Evolutionary conservation across 2,797 vertebrate species (phyloP).

Genomic region (Sardinella longiceps): DNA sequence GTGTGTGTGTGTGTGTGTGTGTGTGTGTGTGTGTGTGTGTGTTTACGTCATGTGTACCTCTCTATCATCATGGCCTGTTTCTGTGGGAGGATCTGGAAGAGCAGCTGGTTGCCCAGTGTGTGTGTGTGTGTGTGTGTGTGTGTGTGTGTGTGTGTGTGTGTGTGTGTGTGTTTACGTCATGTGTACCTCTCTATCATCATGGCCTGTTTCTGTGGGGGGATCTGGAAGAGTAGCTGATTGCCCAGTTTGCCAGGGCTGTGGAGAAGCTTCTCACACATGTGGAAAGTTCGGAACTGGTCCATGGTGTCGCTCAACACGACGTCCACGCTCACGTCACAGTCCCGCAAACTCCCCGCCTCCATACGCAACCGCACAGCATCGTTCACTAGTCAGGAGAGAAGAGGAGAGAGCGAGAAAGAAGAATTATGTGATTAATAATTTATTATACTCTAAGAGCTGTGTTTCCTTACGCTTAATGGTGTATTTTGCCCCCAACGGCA

Average conservation of each 20-base stretch:
- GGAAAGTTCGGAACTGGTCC: conserved; percentile 80
- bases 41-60: conserved; percentile 56
- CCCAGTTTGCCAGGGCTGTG: conserved; percentile 73
- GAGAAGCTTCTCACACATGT: conserved; percentile 76
- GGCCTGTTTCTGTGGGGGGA: conserved; percentile 70
- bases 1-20: no score
- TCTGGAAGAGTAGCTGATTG: conserved; percentile 78
- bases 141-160: background rate
- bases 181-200: conserved; percentile 75
- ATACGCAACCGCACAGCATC: conserved; percentile 68
- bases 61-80: conserved; percentile 74
- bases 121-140: no score
- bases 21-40: conserved; percentile 3
- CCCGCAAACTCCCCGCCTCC: conserved; percentile 67
- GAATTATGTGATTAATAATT: background rate
- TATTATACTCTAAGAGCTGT: background rate
- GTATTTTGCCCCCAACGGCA: no score
- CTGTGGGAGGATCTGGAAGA: conserved; percentile 75
- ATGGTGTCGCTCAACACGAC: conserved; percentile 78
- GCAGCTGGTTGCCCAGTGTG: conserved; percentile 78
- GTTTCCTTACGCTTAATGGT: background rate
- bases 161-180: background rate
- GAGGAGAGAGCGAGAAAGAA: background rate
- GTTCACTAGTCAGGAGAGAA: conserved; percentile 52
- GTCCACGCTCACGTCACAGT: conserved; percentile 67